Evolutionary conservation across 2,888 invertebrate species (phyloP).

Genomic region (Agrotis puta): DNA sequence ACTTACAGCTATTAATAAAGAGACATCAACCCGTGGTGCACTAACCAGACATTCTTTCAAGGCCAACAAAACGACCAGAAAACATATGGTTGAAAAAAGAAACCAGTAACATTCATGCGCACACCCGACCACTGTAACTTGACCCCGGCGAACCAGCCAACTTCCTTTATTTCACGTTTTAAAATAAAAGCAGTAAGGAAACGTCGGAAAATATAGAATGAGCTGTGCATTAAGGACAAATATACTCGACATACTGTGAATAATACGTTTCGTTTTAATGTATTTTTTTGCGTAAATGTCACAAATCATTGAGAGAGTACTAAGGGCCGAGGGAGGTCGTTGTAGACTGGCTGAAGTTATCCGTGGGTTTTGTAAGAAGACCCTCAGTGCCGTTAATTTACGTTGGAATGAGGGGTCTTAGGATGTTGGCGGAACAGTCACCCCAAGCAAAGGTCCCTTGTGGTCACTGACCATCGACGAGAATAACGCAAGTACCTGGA

Average conservation of each 20-base stretch:
- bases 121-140: constrained; percentile 72
- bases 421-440: constrained; percentile 85
- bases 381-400: constrained; percentile 60
- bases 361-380: constrained; percentile 72
- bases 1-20: constrained; percentile 80
- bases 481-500: constrained; percentile 87
- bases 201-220: constrained; percentile 44
- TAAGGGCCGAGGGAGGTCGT: constrained; percentile 72
- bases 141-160: constrained; percentile 75
- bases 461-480: constrained; percentile 89
- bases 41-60: constrained; percentile 87
- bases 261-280: constrained; percentile 29
- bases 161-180: constrained; percentile 78
- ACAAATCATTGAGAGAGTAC: constrained; percentile 68
- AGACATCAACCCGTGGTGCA: constrained; percentile 81
- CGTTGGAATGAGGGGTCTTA: constrained; percentile 67
- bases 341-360: constrained; percentile 70
- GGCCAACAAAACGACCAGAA: constrained; percentile 88
- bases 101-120: constrained; percentile 76
- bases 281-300: constrained; percentile 33
- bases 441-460: constrained; percentile 87
- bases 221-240: constrained; percentile 27
- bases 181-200: constrained; percentile 64
- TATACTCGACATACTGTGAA: constrained; percentile 18
- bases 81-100: constrained; percentile 88